Conservation (phyloP, 2,113 vertebrate genomes). For the Conger conger region DNA sequence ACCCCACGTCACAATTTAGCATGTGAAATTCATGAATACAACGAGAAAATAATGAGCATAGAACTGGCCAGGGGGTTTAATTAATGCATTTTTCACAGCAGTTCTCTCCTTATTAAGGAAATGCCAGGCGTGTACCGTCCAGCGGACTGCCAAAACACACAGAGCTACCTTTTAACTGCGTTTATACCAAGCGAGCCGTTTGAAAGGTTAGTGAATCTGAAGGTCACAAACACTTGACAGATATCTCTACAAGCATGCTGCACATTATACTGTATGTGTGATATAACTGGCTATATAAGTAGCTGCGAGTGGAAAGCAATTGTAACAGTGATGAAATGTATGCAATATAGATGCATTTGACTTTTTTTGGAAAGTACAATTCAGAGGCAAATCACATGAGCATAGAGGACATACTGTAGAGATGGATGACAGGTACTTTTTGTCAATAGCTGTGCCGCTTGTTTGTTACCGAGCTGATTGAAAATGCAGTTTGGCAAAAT, state of each 20-base stretch:
- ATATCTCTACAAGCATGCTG: not conserved
- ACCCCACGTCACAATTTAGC: conserved; percentile 9
- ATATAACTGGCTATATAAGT: not conserved
- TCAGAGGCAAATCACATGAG: not conserved
- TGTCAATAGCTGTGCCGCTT: not conserved
- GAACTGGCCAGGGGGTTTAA: conserved; percentile 16
- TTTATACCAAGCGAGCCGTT: not conserved
- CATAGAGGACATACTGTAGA: not conserved
- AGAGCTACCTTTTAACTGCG: not conserved
- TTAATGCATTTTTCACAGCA: conserved; percentile 12
- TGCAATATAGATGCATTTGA: not conserved
- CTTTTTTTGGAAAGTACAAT: not conserved
- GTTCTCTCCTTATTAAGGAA: not conserved
- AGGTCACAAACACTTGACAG: conserved; percentile 8
- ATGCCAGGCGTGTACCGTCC: not conserved
- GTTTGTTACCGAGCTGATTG: not conserved
- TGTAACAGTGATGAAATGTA: not conserved
- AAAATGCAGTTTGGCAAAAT: not conserved
- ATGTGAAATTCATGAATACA: conserved; percentile 3
- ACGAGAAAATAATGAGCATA: conserved; percentile 18
- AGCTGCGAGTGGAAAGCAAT: not conserved
- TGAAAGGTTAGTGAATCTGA: conserved; percentile 9
- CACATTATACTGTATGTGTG: not conserved
- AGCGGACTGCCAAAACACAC: not conserved
- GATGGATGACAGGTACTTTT: not conserved